A percentile compares a stretch with the other conserved stretches of the same genome.
Evolutionary conservation across 2,888 invertebrate species (phyloP).

Genomic region (Belgica antarctica): DNA sequence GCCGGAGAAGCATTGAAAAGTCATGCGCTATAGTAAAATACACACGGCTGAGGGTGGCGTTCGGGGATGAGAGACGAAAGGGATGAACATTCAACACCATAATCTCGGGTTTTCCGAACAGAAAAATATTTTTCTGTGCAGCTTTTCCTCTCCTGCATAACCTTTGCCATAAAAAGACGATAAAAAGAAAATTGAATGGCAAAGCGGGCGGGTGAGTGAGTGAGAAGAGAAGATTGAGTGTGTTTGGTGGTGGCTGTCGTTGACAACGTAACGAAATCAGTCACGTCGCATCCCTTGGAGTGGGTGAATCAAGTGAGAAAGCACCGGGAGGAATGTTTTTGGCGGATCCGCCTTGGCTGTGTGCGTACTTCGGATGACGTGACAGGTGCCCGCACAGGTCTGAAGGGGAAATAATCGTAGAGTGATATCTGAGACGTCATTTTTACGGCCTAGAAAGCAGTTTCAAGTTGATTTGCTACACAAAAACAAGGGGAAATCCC

Average conservation of each 20-base stretch:
- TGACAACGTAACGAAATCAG: slow-evolving; percentile 26
- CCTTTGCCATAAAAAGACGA: slow-evolving; percentile 37
- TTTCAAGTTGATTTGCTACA: too few species aligned
- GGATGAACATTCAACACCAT: slow-evolving; percentile 40
- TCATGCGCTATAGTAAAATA: slow-evolving; percentile 27
- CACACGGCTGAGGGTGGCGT: neutral
- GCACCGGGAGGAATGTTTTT: neutral
- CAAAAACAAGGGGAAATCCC: too few species aligned
- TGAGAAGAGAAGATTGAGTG: neutral
- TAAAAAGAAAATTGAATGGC: slow-evolving; percentile 41
- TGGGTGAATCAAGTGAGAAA: neutral
- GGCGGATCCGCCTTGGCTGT: neutral
- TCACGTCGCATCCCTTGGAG: slow-evolving; percentile 9
- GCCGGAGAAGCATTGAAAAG: slow-evolving; percentile 25
- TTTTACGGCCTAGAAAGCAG: too few species aligned
- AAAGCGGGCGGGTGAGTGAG: slow-evolving; percentile 8
- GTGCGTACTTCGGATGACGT: slow-evolving; percentile 9
- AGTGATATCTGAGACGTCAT: too few species aligned
- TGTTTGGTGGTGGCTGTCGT: slow-evolving; percentile 1
- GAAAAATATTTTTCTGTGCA: slow-evolving; percentile 18
- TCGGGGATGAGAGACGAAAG: slow-evolving; percentile 12
- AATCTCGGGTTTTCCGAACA: slow-evolving; percentile 38
- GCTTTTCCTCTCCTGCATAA: neutral
- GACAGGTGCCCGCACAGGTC: slow-evolving; percentile 19
- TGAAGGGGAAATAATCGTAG: too few species aligned